phyloP scores from a whole-genome alignment of 2,113 vertebrate genomes.

The Mohoua ochrocephala region DNA sequence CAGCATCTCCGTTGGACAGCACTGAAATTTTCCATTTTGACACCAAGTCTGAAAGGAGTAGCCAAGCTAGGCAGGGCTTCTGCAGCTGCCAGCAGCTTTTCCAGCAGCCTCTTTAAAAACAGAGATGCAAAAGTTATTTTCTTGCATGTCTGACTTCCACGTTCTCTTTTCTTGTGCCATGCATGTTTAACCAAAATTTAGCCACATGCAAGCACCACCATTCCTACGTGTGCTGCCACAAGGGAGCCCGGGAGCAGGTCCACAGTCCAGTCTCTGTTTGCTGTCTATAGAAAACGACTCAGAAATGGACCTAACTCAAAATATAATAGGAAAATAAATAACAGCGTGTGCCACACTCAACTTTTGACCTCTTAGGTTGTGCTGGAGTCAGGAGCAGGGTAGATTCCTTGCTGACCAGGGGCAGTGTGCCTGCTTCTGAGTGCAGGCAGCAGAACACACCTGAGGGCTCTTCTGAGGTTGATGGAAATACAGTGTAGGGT shows the following conservation, averaged over 20 bases:
- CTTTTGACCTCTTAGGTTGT: not conserved
- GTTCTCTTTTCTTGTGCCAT: not conserved
- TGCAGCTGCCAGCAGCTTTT: slow-evolving; percentile 10
- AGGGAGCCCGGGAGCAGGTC: not conserved
- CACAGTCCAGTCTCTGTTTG: not conserved
- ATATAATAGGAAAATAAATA: not conserved
- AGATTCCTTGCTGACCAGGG: not conserved
- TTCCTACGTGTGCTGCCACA: not conserved
- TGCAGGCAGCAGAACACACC: not conserved
- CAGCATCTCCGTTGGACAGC: not conserved
- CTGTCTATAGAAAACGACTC: not conserved
- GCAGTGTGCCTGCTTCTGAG: not conserved
- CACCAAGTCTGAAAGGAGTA: not conserved
- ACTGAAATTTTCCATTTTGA: not conserved
- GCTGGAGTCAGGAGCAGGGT: not conserved
- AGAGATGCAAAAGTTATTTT: not conserved
- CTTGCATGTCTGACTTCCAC: not conserved
- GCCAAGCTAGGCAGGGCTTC: not conserved
- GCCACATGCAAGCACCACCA: not conserved
- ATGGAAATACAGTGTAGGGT: not conserved
- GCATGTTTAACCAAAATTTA: not conserved
- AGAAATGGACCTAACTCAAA: not conserved
- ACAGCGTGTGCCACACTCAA: not conserved
- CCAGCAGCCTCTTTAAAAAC: not conserved
- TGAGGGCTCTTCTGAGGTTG: not conserved